Conservation (phyloP, 2,113 vertebrate species). For the Corvus moneduloides region DNA sequence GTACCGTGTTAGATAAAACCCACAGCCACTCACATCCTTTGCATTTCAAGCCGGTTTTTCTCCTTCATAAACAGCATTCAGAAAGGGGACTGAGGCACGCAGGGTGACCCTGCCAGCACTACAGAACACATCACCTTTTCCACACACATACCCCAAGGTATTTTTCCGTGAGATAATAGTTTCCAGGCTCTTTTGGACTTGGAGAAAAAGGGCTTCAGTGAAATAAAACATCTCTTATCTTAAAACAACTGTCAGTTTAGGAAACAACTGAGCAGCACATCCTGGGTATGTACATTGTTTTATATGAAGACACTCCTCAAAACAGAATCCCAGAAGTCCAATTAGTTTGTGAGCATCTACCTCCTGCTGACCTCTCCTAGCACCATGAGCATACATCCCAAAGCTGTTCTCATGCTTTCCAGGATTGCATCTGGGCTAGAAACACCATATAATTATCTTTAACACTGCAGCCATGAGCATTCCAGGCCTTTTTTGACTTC, state of each 20-base stretch:
- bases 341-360: neutral
- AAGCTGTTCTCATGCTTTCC: neutral
- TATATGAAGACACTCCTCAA: neutral
- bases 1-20: neutral
- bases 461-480: neutral
- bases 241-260: constrained; percentile 42
- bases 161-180: neutral
- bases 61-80: neutral
- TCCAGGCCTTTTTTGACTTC: neutral
- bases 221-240: constrained; percentile 47
- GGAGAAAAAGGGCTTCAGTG: neutral
- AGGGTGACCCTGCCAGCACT: neutral
- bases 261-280: constrained; percentile 28
- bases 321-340: constrained; percentile 32
- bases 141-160: neutral
- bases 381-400: neutral
- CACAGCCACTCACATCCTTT: neutral
- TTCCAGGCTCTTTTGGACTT: constrained; percentile 8
- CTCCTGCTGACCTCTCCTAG: neutral
- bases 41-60: constrained; percentile 12
- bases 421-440: neutral
- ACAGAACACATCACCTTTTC: neutral
- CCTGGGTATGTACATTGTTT: neutral
- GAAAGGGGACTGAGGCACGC: neutral
- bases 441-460: neutral